These are phyloP conservation scores for Altica lythri DNA, from an alignment of 2,888 invertebrate genomes.

Conservation along the genomic window DNA sequence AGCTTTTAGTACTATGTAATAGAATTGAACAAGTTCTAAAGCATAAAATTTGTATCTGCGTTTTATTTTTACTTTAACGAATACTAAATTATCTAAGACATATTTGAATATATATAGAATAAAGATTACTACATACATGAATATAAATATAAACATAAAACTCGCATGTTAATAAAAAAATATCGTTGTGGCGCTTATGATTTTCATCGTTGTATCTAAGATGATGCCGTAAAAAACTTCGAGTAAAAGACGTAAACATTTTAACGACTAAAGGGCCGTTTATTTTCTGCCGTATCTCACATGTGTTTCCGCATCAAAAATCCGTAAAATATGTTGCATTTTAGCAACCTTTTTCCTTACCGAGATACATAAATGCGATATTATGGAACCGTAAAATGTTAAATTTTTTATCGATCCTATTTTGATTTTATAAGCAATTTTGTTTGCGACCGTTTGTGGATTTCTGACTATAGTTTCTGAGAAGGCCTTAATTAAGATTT, in stretches of 20 bases:
- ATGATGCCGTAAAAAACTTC: constrained; percentile 19
- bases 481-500: no score
- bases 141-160: background rate
- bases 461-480: no score
- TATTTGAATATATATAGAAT: no score
- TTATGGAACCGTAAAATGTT: constrained; percentile 15
- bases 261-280: constrained; percentile 22
- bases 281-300: constrained; percentile 22
- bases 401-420: no score
- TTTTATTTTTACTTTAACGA: no score
- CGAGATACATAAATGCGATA: constrained; percentile 5
- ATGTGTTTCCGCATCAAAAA: constrained; percentile 22
- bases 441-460: no score
- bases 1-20: no score
- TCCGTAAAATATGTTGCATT: constrained; percentile 19
- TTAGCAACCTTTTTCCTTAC: constrained; percentile 2
- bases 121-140: background rate
- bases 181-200: constrained; percentile 3
- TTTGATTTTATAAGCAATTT: no score
- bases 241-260: constrained; percentile 22
- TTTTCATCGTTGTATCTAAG: constrained; percentile 11
- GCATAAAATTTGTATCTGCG: no score
- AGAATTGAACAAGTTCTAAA: no score
- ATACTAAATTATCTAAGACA: no score
- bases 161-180: background rate